A percentile compares a stretch with the other conserved stretches of the same genome.
phyloP scores from a whole-genome alignment of 2,797 vertebrate species.

The Melanotaenia boesemani region DNA sequence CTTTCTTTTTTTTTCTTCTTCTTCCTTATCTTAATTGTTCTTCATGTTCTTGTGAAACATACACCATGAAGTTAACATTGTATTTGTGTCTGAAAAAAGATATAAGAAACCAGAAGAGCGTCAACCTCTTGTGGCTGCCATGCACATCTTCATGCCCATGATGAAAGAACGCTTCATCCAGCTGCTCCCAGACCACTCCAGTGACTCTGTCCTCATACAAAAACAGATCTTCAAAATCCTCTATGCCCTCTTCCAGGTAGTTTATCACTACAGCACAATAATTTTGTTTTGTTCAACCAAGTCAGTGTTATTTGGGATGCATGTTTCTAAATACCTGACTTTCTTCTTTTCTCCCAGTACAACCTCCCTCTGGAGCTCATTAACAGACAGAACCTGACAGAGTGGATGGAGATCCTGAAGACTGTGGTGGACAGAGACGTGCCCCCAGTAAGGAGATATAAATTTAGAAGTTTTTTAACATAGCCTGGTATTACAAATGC shows the following conservation, averaged over 20 bases:
- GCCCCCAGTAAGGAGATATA: slow-evolving; percentile 87
- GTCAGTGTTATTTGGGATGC: neutral
- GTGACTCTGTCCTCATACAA: slow-evolving; percentile 97
- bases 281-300: neutral
- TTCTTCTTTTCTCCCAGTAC: slow-evolving; percentile 82
- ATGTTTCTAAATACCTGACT: neutral
- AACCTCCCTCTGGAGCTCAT: slow-evolving; percentile 98
- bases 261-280: neutral
- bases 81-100: slow-evolving; percentile 74
- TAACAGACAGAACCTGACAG: slow-evolving; percentile 96
- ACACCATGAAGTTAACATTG: neutral
- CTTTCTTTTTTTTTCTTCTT: neutral
- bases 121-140: slow-evolving; percentile 95
- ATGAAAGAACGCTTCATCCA: slow-evolving; percentile 97
- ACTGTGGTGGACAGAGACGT: slow-evolving; percentile 97
- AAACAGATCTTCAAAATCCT: slow-evolving; percentile 99
- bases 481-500: neutral
- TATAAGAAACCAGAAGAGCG: slow-evolving; percentile 99
- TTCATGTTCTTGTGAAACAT: neutral
- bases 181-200: slow-evolving; percentile 92
- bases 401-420: slow-evolving; percentile 99
- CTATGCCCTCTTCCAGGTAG: slow-evolving; percentile 98
- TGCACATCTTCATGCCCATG: slow-evolving; percentile 99
- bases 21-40: too few species aligned
- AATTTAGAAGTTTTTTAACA: neutral